phyloP scores from a whole-genome alignment of 2,113 vertebrate genomes.

The Atlantisia rogersi region DNA sequence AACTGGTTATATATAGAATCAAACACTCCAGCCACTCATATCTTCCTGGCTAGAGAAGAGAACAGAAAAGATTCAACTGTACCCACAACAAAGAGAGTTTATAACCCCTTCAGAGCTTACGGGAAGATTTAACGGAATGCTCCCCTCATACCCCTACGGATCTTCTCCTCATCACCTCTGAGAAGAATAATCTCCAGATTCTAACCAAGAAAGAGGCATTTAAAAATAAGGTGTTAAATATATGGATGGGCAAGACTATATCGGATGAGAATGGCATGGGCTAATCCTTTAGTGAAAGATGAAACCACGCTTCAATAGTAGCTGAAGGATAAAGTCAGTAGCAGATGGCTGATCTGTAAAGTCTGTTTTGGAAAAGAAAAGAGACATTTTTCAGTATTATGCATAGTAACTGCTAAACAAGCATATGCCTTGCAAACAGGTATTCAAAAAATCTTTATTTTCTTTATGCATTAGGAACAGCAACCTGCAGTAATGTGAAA shows the following conservation, averaged over 20 bases:
- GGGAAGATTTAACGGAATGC: conserved; percentile 8
- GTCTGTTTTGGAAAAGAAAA: conserved; percentile 25
- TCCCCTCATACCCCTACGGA: not conserved
- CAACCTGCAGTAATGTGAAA: not conserved
- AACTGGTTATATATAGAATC: conserved; percentile 94
- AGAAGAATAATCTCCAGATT: not conserved
- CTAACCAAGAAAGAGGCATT: conserved; percentile 13
- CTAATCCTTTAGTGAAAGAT: conserved; percentile 68
- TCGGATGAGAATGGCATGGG: conserved; percentile 50
- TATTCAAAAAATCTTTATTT: not conserved
- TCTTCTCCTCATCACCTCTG: conserved; percentile 19
- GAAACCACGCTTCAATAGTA: conserved; percentile 10
- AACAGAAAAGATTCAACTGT: conserved; percentile 56
- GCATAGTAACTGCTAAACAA: not conserved
- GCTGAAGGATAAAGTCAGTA: conserved; percentile 33
- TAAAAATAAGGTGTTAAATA: conserved; percentile 57
- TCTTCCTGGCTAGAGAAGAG: conserved; percentile 79
- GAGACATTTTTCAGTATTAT: not conserved
- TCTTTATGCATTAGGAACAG: not conserved
- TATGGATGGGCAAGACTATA: conserved; percentile 49
- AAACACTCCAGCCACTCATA: conserved; percentile 82
- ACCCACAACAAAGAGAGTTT: conserved; percentile 65
- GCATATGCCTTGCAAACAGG: rapidly evolving
- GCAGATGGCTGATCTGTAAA: conserved; percentile 19
- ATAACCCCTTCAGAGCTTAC: conserved; percentile 23